Conservation (phyloP, 2,888 invertebrate species). For the Dryomyza anilis region DNA sequence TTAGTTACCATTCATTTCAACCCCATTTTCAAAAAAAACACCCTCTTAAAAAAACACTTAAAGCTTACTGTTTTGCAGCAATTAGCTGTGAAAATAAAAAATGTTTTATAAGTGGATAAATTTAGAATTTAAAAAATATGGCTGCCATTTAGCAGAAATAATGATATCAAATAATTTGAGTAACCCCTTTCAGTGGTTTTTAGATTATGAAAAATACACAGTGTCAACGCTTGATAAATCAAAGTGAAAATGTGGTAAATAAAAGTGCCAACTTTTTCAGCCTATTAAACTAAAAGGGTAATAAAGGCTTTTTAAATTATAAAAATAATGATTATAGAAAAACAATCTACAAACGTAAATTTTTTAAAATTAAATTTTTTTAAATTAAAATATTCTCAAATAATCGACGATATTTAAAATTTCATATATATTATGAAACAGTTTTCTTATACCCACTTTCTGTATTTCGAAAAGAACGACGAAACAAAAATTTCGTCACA, state of each 20-base stretch:
- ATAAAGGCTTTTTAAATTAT: neutral
- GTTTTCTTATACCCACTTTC: too few species aligned
- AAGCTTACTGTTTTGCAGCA: conserved; percentile 5
- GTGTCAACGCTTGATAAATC: conserved; percentile 11
- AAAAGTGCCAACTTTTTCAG: neutral
- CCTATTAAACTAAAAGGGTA: neutral
- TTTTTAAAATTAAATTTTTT: neutral
- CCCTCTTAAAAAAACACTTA: too few species aligned
- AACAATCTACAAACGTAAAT: neutral
- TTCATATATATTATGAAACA: too few species aligned
- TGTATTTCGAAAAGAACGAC: too few species aligned
- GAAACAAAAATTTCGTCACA: too few species aligned
- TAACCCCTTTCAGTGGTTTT: neutral
- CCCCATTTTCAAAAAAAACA: too few species aligned
- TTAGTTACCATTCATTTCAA: too few species aligned
- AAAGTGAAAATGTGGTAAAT: neutral
- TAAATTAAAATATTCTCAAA: neutral
- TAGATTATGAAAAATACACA: neutral
- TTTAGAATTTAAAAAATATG: neutral
- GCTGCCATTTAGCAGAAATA: neutral
- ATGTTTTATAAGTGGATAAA: neutral
- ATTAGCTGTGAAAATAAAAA: conserved; percentile 9
- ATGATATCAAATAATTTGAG: neutral
- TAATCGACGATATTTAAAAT: too few species aligned
- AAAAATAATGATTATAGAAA: neutral